Evolutionary conservation across 1,140 invertebrate species (phyloP), one percentile per base, ranked within the genome.

Genomic region (Stegodyphus dumicola): DNA sequence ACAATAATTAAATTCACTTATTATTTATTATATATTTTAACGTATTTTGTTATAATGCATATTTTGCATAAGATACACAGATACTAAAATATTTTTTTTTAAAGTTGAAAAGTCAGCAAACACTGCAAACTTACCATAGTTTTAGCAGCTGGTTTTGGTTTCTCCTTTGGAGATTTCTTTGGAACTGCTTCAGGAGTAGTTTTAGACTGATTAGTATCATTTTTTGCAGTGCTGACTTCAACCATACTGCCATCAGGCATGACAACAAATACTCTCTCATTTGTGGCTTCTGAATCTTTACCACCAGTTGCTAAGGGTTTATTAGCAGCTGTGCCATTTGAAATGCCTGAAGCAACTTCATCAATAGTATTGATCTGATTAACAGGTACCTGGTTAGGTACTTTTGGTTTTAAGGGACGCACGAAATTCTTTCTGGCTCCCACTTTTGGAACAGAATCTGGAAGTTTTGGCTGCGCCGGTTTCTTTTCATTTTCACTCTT

Each of bases 211-310:
- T 52, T 75, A 10, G 54, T 53, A 13, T 80, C 78, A 49, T 18
- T 60, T 13, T 81, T 77, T 7, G 77, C 64, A 33, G 77, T 60
- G 48, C 77, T 87, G 15, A 88, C 81, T 76, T 88, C 87, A 49
- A 88, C 80, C 71, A 87, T 88, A n/a, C 75, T 87, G 13, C 86
- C 86, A 76, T 88, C 87, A 51, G 86, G 85, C 75, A 87, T 87
- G 13, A 88, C 87, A 5, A 88, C 86, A 79, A 88, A 88, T 5
- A 88, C 73, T 18, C 87, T 73, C 13, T 86, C 84, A 54, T 66
- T 64, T 9, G 49, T 6, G n/a, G 67, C 13, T 13, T 67, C 33
- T 9, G 9, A 10, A 2, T 48, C 17, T 56, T 9, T 48, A 15
- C 18, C 6, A n/a, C 51, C 2, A n/a, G 18, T 49, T 49, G 10